Evolutionary conservation across 2,113 vertebrate species (phyloP), one percentile per base, ranked within the genome.

Genomic region (Oncorhynchus kisutch): DNA sequence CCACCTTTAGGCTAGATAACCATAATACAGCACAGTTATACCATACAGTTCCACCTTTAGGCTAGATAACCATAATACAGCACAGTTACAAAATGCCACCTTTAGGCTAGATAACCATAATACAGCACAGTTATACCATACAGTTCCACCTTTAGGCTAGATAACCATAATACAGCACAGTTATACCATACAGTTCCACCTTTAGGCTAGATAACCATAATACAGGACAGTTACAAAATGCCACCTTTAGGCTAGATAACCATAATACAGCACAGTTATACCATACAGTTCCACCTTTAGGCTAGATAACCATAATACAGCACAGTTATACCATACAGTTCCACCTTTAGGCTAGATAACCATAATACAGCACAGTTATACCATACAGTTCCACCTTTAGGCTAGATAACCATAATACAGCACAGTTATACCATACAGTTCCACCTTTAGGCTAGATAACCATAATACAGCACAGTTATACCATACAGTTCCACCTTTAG

Each of bases 31-130:
- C 13, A 51, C 49, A 51, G 34, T 14, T 13, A 51, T 13, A 51
- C 2, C 3, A 51, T 14, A 3, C 9, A n/a, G n/a, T n/a, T n/a
- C n/a, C 49, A 14, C 49, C 34, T 34, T 34, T 97, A 84, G 80
- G 12, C 49, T 64, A 27, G 27, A 31, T 73, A 45, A 51, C 54
- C 71, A 16, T 4, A 51, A 49, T 24, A n/a, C 74, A 7, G 57
- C 1, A 60, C 57, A 60, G 51, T 14, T 3, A 60, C 57, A 60
- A 4, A 5, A 60, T n/a, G 1, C 5, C 20, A n/a, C 7, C 51
- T 54, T 54, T 0, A 34, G 6, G 34, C 6, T 34, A 34, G 0
- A 34, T 6, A 51, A 14, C 49, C 13, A 14, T 13, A 11, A 51
- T 11, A 51, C 49, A 3, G 49, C 2, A 51, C 49, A 51, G 34